Evolutionary conservation across 2,797 vertebrate genomes (phyloP).

Genomic region (Hylomyscus alleni): DNA sequence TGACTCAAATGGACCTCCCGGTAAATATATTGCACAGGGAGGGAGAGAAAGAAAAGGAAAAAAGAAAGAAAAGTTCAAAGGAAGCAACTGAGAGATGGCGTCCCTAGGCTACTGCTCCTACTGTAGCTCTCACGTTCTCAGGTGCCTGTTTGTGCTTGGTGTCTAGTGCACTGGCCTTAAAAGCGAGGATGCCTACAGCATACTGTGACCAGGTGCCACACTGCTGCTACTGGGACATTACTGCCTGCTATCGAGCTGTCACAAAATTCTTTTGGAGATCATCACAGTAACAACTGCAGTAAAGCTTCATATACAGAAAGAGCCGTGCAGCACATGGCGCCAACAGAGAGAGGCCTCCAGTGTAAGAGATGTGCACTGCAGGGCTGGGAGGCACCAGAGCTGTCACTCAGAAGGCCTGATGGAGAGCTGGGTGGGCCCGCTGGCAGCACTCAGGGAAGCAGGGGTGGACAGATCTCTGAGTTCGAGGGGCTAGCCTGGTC

Average conservation of each 20-base stretch:
- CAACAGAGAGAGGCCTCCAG: neutral
- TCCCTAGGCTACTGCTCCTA: neutral
- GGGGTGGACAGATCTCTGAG: neutral
- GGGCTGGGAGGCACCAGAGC: constrained; percentile 81
- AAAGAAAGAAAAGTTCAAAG: neutral
- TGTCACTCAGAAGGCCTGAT: constrained; percentile 90
- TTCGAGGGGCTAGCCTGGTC: neutral
- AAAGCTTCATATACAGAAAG: neutral
- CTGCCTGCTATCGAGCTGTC: neutral
- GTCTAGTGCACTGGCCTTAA: neutral
- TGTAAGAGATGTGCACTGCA: neutral
- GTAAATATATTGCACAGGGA: neutral
- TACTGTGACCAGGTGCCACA: neutral
- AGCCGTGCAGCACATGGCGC: neutral
- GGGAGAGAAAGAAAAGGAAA: neutral
- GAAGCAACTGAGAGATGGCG: neutral
- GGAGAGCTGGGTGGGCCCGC: constrained; percentile 85
- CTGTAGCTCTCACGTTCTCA: neutral
- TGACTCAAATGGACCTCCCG: neutral
- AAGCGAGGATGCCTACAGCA: neutral
- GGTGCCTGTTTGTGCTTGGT: neutral
- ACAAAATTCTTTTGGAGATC: neutral
- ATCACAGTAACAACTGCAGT: neutral
- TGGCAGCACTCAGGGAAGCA: neutral
- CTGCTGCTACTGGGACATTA: neutral